phyloP scores from a whole-genome alignment of 1,140 invertebrate species.

The Lordiphosa stackelbergi region DNA sequence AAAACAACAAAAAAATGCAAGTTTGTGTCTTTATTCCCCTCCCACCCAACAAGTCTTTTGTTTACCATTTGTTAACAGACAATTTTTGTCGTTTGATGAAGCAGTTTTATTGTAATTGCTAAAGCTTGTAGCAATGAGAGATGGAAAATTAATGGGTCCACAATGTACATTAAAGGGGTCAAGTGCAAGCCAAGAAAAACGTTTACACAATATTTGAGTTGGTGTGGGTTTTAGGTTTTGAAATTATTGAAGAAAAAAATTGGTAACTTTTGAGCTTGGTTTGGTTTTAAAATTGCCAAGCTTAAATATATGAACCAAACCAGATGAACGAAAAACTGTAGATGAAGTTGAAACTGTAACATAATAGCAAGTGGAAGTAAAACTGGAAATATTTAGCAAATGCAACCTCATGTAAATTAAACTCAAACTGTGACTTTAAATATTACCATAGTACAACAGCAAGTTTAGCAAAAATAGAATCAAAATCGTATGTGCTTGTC shows the following conservation, averaged over 20 bases:
- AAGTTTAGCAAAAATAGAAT: too few species aligned
- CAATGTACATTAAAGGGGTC: constrained; percentile 44
- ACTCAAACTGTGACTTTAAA: too few species aligned
- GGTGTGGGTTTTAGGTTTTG: background rate
- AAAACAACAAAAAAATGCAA: constrained; percentile 19
- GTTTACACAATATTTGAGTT: constrained; percentile 36
- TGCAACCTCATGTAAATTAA: too few species aligned
- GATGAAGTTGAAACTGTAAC: too few species aligned
- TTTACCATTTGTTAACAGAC: constrained; percentile 28
- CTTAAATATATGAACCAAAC: too few species aligned
- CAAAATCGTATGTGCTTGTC: too few species aligned
- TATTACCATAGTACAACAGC: too few species aligned
- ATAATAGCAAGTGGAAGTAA: too few species aligned
- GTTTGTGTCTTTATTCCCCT: constrained; percentile 46
- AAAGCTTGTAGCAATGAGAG: constrained; percentile 27
- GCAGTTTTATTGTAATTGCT: constrained; percentile 12
- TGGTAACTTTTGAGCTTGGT: background rate
- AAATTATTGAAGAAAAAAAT: too few species aligned
- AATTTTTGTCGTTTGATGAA: constrained; percentile 8
- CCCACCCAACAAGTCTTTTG: constrained; percentile 46
- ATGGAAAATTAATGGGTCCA: constrained; percentile 14
- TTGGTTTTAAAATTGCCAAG: too few species aligned
- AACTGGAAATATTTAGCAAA: too few species aligned
- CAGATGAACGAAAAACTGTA: too few species aligned
- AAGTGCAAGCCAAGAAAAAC: constrained; percentile 46